Evolutionary conservation across 2,113 vertebrate genomes (phyloP), one percentile per base, ranked within the genome.

Genomic region (Dromaius novaehollandiae): DNA sequence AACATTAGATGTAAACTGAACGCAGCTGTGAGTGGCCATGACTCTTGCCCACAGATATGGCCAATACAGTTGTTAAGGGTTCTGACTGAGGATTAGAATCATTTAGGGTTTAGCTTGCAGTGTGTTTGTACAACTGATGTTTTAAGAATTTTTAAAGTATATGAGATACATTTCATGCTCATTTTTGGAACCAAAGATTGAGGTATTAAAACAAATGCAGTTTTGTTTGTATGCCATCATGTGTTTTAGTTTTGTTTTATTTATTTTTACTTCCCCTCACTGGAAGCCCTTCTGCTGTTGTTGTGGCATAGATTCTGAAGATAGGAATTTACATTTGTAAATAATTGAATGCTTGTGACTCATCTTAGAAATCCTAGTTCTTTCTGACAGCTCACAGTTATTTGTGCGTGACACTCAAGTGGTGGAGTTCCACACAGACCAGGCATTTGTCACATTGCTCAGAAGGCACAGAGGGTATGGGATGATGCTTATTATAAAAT

Each of bases 11-110:
- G 15, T 24, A 77, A 89, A 90, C 15, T 77, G 58, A 60, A 2
- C 16, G 11, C 17, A 50, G 58, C 11, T 76, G 3, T 36, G 36
- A 66, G 61, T 7, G 16, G 12, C 20, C 0, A 0, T 46, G 58
- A 70, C 9, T 71, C 30, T 80, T 85, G 34, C 12, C 8, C 13
- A 24, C 18, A 53, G 50, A 65, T 60, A 30, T 1, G 79, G 24
- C 7, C 9, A 50, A 8, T 55, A 90, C 15, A 61, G 8, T 18
- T 79, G 76, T 24, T 82, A 22, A 60, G 40, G 0, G 2, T 65
- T 71, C 26, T 71, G 61, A 4, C 14, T 79, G 55, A 73, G 18
- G 50, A 55, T 83, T 70, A 78, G 77, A 95, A 74, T 18, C 3
- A 61, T 76, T 70, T 68, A 79, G 44, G 4, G 4, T 82, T 93